Percentiles rank a stretch among this genome's conserved stretches.
phyloP scores from a whole-genome alignment of 2,888 invertebrate genomes.

The Dryadula phaetusa region DNA sequence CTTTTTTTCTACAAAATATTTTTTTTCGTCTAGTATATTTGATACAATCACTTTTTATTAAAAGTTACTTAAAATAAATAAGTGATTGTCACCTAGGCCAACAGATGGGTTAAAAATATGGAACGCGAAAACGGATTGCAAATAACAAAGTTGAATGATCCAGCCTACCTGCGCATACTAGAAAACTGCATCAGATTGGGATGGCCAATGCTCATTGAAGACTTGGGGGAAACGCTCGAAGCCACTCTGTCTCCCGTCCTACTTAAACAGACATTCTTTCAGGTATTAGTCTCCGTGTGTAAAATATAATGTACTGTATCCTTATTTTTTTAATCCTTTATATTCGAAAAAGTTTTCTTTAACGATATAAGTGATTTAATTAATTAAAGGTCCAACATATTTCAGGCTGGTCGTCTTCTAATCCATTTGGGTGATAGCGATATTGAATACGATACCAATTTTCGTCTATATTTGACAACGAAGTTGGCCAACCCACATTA shows the following conservation, averaged over 20 bases:
- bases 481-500: conserved; percentile 97
- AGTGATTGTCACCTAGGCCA: conserved; percentile 85
- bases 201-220: conserved; percentile 93
- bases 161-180: conserved; percentile 89
- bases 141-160: conserved; percentile 91
- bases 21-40: too few relatives aligned
- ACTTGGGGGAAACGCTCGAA: conserved; percentile 94
- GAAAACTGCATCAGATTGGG: conserved; percentile 94
- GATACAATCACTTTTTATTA: too few relatives aligned
- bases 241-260: conserved; percentile 93
- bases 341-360: too few relatives aligned
- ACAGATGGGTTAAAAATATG: conserved; percentile 96
- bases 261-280: conserved; percentile 90
- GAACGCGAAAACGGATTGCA: conserved; percentile 90
- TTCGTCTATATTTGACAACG: conserved; percentile 95
- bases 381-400: not conserved
- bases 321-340: too few relatives aligned
- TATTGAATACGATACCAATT: conserved; percentile 94
- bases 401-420: conserved; percentile 89
- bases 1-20: too few relatives aligned
- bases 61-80: too few relatives aligned
- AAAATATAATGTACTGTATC: too few relatives aligned
- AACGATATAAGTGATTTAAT: too few relatives aligned
- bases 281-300: conserved; percentile 79
- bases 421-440: conserved; percentile 94